Conservation (phyloP, 1,140 invertebrate species). For the Philopotamus ludificatus region DNA sequence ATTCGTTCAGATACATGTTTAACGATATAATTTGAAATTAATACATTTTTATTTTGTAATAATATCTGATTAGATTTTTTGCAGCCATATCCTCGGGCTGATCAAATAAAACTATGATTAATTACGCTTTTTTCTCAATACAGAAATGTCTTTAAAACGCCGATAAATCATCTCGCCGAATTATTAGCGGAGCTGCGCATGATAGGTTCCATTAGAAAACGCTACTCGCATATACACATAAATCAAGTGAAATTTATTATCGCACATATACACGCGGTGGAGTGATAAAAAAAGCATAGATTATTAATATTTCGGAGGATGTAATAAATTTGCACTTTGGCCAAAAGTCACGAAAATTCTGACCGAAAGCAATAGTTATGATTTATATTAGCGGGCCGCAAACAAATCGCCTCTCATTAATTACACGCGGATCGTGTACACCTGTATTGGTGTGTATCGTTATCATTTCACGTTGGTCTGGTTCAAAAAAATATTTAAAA, state of each 20-base stretch:
- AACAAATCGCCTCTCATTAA: not conserved
- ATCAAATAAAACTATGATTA: no score
- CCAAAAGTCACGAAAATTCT: conserved; percentile 3
- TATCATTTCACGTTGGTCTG: no score
- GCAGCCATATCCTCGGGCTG: no score
- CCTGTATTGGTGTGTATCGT: no score
- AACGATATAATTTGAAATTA: no score
- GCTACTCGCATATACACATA: not conserved
- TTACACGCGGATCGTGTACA: not conserved
- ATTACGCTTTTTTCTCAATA: no score
- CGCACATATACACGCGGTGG: not conserved
- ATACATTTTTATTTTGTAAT: no score
- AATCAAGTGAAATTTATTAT: conserved; percentile 18
- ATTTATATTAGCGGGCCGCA: not conserved
- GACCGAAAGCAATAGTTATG: not conserved
- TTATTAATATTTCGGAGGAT: conserved; percentile 10
- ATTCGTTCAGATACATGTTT: no score
- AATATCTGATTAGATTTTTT: no score
- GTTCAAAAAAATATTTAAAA: no score
- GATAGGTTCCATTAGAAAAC: conserved; percentile 14
- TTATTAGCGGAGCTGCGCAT: conserved; percentile 16
- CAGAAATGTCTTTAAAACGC: no score
- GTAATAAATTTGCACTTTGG: conserved; percentile 11
- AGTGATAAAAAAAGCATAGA: not conserved
- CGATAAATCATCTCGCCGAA: conserved; percentile 23